phyloP scores from a whole-genome alignment of 1,140 invertebrate genomes.

The Macrotrachela quadricornifera region DNA sequence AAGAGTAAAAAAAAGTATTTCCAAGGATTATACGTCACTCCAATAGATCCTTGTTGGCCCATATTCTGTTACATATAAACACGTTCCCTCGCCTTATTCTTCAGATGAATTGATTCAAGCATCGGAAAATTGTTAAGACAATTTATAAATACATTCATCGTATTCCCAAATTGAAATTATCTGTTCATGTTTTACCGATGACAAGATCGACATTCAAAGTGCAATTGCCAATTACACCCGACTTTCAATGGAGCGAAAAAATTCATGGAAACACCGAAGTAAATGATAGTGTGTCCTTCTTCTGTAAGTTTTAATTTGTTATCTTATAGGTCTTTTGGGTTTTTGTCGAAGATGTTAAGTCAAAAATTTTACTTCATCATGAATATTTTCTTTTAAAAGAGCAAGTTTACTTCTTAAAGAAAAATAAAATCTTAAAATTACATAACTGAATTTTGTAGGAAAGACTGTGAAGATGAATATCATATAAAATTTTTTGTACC shows the following conservation, averaged over 20 bases:
- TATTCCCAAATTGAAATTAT: slow-evolving; percentile 77
- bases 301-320: too few relatives aligned
- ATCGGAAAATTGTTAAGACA: slow-evolving; percentile 83
- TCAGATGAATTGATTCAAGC: slow-evolving; percentile 60
- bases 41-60: too few relatives aligned
- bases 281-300: too few relatives aligned
- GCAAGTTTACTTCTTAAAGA: too few relatives aligned
- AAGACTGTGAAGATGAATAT: slow-evolving; percentile 82
- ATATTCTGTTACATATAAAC: too few relatives aligned
- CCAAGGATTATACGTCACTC: too few relatives aligned
- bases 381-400: slow-evolving; percentile 86
- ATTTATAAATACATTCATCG: slow-evolving; percentile 94
- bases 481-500: slow-evolving; percentile 93
- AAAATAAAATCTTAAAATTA: too few relatives aligned
- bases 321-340: slow-evolving; percentile 58
- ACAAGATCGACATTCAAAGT: slow-evolving; percentile 77
- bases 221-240: slow-evolving; percentile 86
- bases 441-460: too few relatives aligned
- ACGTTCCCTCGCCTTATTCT: too few relatives aligned
- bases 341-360: slow-evolving; percentile 89
- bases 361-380: slow-evolving; percentile 73
- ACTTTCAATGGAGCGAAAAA: slow-evolving; percentile 98
- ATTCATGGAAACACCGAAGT: slow-evolving; percentile 46
- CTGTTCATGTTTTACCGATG: slow-evolving; percentile 90
- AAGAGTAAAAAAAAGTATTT: too few relatives aligned